Base-by-base conservation (phyloP, 2,113 vertebrate species). In the Regulus satrapa region DNA sequence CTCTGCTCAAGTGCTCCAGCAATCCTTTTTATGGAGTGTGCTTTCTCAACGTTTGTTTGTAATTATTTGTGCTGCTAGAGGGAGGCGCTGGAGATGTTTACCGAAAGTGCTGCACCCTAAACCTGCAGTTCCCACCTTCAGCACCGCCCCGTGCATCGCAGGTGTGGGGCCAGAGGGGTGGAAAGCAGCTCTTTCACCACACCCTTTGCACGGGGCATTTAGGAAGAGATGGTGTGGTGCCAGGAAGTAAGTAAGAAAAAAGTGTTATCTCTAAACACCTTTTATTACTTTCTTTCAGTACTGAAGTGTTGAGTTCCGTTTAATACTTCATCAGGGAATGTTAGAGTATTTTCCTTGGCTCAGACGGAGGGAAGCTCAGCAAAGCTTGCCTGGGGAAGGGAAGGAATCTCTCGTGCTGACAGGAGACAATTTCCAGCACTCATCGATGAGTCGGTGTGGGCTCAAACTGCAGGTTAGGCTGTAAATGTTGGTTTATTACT, bases 171-270 rank as follows among this genome's bases (percentile, higher is more conserved):
- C 45, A 4, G 13, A 52, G 14, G 12, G 36, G 17, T 91, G 76
- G 49, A 52, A 52, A 74, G 55, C 51, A 20, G 61, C 56, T 41
- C 4, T 52, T 76, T 56, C 21, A 56, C 46, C 1, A 18, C 80
- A 43, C 80, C 43, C 28, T 74, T n/a, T 31, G 31, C 0, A 0
- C 0, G 0, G 26, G n/a, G n/a, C n/a, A 32, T 76, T 56, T 49
- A 51, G 75, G 32, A 88, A n/a, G 26, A 68, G 49, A 28, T 32
- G 46, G 17, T 10, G 25, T 17, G 46, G 29, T 81, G 64, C 49
- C 62, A 72, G 38, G 62, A 89, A 79, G 12, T 40, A 73, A 92
- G 49, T 2, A 46, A 84, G 64, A 74, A 82, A 59, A 18, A n/a
- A 43, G 28, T 75, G 71, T 54, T 52, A 32, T 72, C 45, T 48